Conservation (phyloP, 2,113 vertebrate species). For the Osmerus mordax region DNA sequence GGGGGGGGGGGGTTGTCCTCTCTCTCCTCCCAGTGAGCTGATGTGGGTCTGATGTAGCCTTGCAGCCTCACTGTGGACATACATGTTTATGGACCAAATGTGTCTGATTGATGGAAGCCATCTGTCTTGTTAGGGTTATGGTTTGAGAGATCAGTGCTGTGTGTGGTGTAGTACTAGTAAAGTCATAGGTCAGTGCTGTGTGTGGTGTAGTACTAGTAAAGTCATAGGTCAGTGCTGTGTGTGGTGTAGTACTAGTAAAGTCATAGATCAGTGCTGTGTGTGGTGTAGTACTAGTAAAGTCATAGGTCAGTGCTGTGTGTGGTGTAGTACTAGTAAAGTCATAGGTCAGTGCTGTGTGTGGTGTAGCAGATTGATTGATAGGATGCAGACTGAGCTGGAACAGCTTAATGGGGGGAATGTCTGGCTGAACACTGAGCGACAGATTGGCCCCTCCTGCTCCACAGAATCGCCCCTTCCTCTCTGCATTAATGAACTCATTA, state of each 20-base stretch:
- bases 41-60: too few relatives aligned
- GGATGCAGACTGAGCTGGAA: neutral
- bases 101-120: too few relatives aligned
- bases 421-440: constrained; percentile 61
- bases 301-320: too few relatives aligned
- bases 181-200: constrained; percentile 14
- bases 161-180: constrained; percentile 18
- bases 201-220: constrained; percentile 20
- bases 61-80: too few relatives aligned
- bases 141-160: too few relatives aligned
- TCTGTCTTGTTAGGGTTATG: too few relatives aligned
- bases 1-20: neutral
- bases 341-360: constrained; percentile 33
- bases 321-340: constrained; percentile 24
- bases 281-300: constrained; percentile 1
- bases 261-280: constrained; percentile 17
- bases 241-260: constrained; percentile 6
- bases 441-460: constrained; percentile 66
- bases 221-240: constrained; percentile 32
- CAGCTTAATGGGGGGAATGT: constrained; percentile 43
- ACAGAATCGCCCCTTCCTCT: constrained; percentile 60
- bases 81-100: too few relatives aligned
- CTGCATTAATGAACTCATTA: constrained; percentile 52
- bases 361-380: constrained; percentile 8
- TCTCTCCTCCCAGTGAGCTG: too few relatives aligned